Percentiles rank a stretch among this genome's conserved stretches.
These are phyloP conservation scores for Heterodera filipjevi DNA, from an alignment of 2,888 invertebrate species.

Conservation along the genomic window DNA sequence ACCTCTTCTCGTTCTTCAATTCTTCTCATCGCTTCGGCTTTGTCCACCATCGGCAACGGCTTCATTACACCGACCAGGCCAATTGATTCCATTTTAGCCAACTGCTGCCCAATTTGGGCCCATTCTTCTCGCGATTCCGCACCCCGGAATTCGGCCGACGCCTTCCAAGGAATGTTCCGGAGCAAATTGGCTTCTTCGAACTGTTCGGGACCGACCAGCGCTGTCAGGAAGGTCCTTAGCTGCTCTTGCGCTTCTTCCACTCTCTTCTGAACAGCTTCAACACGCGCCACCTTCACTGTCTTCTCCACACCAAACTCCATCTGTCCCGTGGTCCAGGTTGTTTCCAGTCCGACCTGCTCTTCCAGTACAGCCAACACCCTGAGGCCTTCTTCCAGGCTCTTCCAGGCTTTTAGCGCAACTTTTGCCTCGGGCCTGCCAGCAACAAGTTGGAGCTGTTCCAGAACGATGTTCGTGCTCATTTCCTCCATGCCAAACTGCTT, in stretches of 20 bases:
- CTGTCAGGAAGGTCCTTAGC: neutral
- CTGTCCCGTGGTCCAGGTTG: neutral
- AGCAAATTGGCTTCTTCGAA: neutral
- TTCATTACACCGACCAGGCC: neutral
- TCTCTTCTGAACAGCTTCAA: neutral
- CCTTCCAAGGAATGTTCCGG: neutral
- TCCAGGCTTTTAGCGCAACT: neutral
- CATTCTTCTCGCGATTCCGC: neutral
- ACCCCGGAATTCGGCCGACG: neutral
- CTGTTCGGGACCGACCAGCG: neutral
- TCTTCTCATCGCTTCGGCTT: neutral
- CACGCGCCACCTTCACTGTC: neutral
- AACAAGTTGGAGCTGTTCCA: neutral
- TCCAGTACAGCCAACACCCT: neutral
- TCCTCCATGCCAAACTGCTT: neutral
- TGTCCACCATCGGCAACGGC: neutral
- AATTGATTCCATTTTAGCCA: neutral
- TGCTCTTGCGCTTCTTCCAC: neutral
- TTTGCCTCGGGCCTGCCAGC: neutral
- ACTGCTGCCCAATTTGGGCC: neutral
- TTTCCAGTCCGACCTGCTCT: neutral
- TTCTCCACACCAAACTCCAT: neutral
- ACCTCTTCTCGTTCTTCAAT: neutral
- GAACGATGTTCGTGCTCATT: neutral
- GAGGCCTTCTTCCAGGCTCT: slow-evolving; percentile 15